Evolutionary conservation across 2,797 vertebrate species (phyloP).

Genomic region (Rhinoraja longicauda): DNA sequence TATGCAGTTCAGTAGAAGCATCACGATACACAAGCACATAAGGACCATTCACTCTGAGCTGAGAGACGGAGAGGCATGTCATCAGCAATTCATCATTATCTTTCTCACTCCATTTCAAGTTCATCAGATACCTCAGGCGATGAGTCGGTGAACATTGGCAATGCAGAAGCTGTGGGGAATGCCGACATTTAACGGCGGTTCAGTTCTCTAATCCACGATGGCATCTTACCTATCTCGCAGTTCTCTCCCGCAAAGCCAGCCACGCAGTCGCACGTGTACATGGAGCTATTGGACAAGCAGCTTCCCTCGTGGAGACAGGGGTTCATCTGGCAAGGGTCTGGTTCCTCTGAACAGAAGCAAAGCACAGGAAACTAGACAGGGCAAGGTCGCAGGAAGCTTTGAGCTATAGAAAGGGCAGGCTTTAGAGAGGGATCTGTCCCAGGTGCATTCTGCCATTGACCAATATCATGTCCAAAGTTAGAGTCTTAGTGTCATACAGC

Average conservation of each 20-base stretch:
- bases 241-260: constrained; percentile 86
- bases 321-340: constrained; percentile 78
- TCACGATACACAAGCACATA: too few species aligned
- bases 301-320: constrained; percentile 88
- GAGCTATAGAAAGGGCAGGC: too few species aligned
- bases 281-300: constrained; percentile 69
- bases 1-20: too few species aligned
- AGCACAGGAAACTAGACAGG: fast-evolving
- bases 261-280: constrained; percentile 82
- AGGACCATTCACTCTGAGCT: neutral
- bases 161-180: neutral
- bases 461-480: too few species aligned
- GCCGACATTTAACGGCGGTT: neutral
- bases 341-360: constrained; percentile 53
- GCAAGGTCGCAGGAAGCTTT: fast-evolving
- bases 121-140: neutral
- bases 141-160: neutral
- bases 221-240: constrained; percentile 87
- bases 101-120: neutral
- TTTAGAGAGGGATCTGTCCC: too few species aligned
- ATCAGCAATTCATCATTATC: too few species aligned
- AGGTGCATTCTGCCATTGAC: neutral
- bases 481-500: too few species aligned
- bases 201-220: neutral
- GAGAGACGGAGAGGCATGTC: too few species aligned